Conservation (phyloP, 2,797 vertebrate genomes). For the Carapus acus region DNA sequence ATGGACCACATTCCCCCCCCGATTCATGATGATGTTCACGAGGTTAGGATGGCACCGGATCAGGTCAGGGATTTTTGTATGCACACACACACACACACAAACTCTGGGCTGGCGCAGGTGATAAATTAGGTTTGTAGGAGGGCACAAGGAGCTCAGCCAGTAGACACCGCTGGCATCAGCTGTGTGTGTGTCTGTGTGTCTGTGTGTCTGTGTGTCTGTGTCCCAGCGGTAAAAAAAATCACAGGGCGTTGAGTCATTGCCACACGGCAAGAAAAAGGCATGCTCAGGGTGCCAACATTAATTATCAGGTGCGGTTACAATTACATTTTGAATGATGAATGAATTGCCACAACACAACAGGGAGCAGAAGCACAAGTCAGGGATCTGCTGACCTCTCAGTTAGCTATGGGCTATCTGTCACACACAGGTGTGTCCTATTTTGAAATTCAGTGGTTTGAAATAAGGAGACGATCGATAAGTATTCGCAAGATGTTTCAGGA, state of each 20-base stretch:
- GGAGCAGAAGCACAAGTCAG: too few species aligned
- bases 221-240: conserved; percentile 3
- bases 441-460: too few species aligned
- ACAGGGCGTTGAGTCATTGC: neutral
- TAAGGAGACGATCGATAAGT: too few species aligned
- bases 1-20: conserved; percentile 29
- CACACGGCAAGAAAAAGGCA: neutral
- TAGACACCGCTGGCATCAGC: conserved; percentile 46
- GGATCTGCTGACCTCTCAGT: too few species aligned
- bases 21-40: conserved; percentile 63
- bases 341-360: too few species aligned
- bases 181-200: conserved; percentile 7
- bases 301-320: neutral
- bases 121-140: conserved; percentile 63
- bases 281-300: neutral
- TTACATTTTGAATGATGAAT: too few species aligned
- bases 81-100: conserved; percentile 13
- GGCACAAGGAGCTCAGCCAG: conserved; percentile 48
- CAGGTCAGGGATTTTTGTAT: conserved; percentile 34
- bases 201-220: conserved; percentile 12
- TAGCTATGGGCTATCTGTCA: too few species aligned
- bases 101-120: conserved; percentile 48
- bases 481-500: too few species aligned
- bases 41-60: conserved; percentile 54
- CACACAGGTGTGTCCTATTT: too few species aligned